Conservation (phyloP, 1,140 invertebrate genomes). For the Drosophila arawakana region DNA sequence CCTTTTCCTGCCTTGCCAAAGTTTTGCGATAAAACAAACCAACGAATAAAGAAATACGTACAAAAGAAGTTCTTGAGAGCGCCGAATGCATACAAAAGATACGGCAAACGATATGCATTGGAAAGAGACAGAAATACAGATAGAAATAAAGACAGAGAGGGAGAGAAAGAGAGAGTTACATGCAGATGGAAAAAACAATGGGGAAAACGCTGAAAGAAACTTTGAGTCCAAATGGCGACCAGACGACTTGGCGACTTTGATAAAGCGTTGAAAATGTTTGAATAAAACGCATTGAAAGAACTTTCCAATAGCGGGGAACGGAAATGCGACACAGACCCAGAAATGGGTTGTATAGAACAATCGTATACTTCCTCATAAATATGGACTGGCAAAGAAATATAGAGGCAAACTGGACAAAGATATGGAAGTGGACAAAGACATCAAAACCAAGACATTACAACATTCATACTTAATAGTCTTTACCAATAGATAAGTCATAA, state of each 20-base stretch:
- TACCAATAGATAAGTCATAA: conserved; percentile 31
- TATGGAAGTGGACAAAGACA: conserved; percentile 32
- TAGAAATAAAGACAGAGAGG: background rate
- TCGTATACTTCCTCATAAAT: conserved; percentile 7
- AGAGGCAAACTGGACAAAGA: background rate
- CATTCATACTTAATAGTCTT: conserved; percentile 45
- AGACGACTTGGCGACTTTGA: conserved; percentile 65
- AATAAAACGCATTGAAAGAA: conserved; percentile 60
- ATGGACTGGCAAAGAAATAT: conserved; percentile 9
- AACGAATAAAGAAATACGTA: conserved; percentile 17
- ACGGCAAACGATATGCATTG: conserved; percentile 55
- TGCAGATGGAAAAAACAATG: conserved; percentile 25
- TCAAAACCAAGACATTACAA: conserved; percentile 24
- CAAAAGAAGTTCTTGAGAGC: conserved; percentile 71
- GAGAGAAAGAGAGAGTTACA: conserved; percentile 16
- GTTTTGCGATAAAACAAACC: conserved; percentile 68
- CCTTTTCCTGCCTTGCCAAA: conserved; percentile 75
- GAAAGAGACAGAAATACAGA: background rate
- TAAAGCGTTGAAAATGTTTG: conserved; percentile 62
- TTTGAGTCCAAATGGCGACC: conserved; percentile 58
- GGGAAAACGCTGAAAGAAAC: conserved; percentile 43
- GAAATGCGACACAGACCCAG: conserved; percentile 74
- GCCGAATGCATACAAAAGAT: conserved; percentile 77
- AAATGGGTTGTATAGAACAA: conserved; percentile 40
- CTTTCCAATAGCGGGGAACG: conserved; percentile 70